Evolutionary conservation across 2,797 vertebrate genomes (phyloP).

Genomic region (Stomatorhinus walkeri): DNA sequence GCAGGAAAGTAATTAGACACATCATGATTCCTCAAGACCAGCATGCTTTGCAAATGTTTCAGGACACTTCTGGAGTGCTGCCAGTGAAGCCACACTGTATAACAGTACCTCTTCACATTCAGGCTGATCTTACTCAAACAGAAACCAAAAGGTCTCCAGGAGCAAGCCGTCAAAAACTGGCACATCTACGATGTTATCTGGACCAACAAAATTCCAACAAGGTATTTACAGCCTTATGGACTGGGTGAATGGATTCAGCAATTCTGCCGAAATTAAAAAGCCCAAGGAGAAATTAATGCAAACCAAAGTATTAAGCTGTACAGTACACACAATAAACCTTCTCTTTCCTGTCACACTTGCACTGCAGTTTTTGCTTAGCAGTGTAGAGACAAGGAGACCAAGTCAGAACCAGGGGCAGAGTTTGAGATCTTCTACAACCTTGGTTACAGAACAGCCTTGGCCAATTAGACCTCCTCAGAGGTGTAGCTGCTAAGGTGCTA

Average conservation of each 20-base stretch:
- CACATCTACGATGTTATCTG: neutral
- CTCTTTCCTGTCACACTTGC: neutral
- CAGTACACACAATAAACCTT: neutral
- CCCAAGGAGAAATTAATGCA: neutral
- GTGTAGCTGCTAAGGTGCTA: neutral
- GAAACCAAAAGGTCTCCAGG: neutral
- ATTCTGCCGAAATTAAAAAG: neutral
- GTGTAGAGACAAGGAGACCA: neutral
- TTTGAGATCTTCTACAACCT: neutral
- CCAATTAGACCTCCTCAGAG: neutral
- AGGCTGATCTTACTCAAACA: neutral
- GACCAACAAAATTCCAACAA: neutral
- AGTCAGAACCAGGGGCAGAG: neutral
- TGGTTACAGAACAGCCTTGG: neutral
- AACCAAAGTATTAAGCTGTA: neutral
- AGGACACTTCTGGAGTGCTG: neutral
- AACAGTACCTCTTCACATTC: neutral
- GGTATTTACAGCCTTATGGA: neutral
- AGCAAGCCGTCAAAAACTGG: neutral
- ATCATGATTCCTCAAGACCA: neutral
- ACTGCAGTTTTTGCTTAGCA: neutral
- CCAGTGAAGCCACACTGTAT: neutral
- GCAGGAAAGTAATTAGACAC: neutral
- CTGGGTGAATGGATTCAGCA: neutral
- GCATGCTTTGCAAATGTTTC: slow-evolving; percentile 1